Conservation (phyloP, 2,888 invertebrate genomes). For the Drosophila colorata region DNA sequence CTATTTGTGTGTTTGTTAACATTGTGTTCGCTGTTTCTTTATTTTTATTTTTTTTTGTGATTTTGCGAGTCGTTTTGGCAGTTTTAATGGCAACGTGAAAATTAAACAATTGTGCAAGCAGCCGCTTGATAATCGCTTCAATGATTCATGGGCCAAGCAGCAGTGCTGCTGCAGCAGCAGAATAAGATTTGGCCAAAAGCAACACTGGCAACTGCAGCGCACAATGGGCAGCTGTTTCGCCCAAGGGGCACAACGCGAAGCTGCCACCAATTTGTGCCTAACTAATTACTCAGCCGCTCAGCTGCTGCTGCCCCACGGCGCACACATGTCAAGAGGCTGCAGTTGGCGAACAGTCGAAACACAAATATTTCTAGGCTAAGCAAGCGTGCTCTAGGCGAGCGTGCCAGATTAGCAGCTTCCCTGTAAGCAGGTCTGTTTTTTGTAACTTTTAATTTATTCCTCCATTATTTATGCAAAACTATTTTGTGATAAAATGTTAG, state of each 20-base stretch:
- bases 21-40: conserved; percentile 43
- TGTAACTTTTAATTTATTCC: too few relatives aligned
- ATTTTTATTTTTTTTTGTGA: conserved; percentile 1
- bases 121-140: conserved; percentile 70
- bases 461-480: too few relatives aligned
- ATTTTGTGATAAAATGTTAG: too few relatives aligned
- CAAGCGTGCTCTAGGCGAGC: neutral
- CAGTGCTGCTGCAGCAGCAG: conserved; percentile 18
- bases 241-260: conserved; percentile 22
- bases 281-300: conserved; percentile 50
- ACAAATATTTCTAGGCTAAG: conserved; percentile 43
- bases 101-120: conserved; percentile 82
- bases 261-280: conserved; percentile 56
- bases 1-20: conserved; percentile 55
- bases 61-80: conserved; percentile 59
- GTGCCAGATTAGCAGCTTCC: neutral
- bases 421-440: neutral
- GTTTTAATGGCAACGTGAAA: conserved; percentile 75
- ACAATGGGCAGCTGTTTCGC: conserved; percentile 53
- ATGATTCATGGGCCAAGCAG: conserved; percentile 69
- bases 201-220: conserved; percentile 11
- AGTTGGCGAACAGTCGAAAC: conserved; percentile 17
- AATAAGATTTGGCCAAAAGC: conserved; percentile 44
- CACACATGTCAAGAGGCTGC: conserved; percentile 39
- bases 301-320: conserved; percentile 22